A percentile compares a stretch with the other conserved stretches of the same genome.
phyloP scores from a whole-genome alignment of 2,888 invertebrate genomes.

The Oscheius sp. region DNA sequence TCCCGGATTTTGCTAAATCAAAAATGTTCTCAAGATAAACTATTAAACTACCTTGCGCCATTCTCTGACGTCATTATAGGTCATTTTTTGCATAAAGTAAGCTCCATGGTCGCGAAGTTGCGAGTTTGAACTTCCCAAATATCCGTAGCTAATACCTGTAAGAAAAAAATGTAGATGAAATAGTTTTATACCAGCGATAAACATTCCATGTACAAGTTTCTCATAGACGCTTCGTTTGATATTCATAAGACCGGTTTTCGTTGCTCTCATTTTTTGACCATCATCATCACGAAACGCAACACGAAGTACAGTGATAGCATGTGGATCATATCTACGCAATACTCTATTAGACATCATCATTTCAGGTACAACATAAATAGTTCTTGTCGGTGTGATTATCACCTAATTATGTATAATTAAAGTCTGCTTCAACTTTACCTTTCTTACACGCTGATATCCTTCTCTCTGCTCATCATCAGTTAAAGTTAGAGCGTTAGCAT shows the following conservation, averaged over 20 bases:
- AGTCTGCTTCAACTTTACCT: slow-evolving; percentile 20
- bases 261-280: slow-evolving; percentile 44
- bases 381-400: slow-evolving; percentile 62
- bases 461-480: slow-evolving; percentile 42
- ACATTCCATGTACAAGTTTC: slow-evolving; percentile 43
- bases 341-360: slow-evolving; percentile 69
- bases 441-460: slow-evolving; percentile 52
- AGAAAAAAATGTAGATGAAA: too few relatives aligned
- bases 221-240: slow-evolving; percentile 51
- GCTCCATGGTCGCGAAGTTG: slow-evolving; percentile 69
- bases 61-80: not conserved
- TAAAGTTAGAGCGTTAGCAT: slow-evolving; percentile 11
- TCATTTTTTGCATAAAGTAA: slow-evolving; percentile 51
- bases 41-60: too few relatives aligned
- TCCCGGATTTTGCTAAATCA: slow-evolving; percentile 39
- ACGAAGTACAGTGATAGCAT: slow-evolving; percentile 46
- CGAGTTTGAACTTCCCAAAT: slow-evolving; percentile 67
- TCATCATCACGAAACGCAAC: slow-evolving; percentile 46
- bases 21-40: slow-evolving; percentile 44
- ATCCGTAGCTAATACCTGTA: slow-evolving; percentile 55
- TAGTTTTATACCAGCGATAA: slow-evolving; percentile 4
- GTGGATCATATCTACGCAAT: slow-evolving; percentile 53
- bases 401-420: not conserved
- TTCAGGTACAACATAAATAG: slow-evolving; percentile 63
- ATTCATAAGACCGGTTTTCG: slow-evolving; percentile 40